Conservation (phyloP, 2,888 invertebrate species). For the Idaea dimidiata region DNA sequence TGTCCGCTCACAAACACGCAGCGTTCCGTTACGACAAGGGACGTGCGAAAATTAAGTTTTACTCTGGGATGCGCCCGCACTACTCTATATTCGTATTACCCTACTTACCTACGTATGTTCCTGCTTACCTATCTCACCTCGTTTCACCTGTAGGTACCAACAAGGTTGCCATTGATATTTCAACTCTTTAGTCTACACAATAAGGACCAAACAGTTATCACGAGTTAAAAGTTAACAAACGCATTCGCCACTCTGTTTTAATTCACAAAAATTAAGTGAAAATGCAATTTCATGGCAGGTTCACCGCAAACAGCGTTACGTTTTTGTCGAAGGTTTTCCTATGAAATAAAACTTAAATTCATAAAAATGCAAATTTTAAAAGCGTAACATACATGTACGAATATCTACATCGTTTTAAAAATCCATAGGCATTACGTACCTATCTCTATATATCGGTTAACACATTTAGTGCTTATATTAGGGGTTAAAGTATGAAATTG, state of each 20-base stretch:
- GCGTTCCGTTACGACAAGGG: conserved; percentile 38
- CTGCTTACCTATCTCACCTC: neutral
- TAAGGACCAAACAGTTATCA: conserved; percentile 18
- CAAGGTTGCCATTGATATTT: conserved; percentile 12
- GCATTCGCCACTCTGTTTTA: conserved; percentile 32
- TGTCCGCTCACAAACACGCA: conserved; percentile 51
- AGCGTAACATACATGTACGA: neutral
- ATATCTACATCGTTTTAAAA: neutral
- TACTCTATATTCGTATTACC: conserved; percentile 4
- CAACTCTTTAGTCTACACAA: conserved; percentile 22
- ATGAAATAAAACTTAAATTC: conserved; percentile 8
- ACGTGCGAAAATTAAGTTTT: conserved; percentile 52
- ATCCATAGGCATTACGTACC: too few relatives aligned
- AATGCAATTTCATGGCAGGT: conserved; percentile 40
- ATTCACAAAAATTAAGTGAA: conserved; percentile 43
- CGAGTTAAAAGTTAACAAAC: conserved; percentile 11
- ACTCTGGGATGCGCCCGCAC: conserved; percentile 31
- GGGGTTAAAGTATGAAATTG: too few relatives aligned
- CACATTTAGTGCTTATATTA: too few relatives aligned
- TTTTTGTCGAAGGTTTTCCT: conserved; percentile 23
- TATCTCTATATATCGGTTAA: too few relatives aligned
- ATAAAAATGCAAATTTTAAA: conserved; percentile 20
- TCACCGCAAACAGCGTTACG: conserved; percentile 23
- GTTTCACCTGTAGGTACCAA: neutral
- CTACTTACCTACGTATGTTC: conserved; percentile 8